Percentiles rank a stretch among this genome's conserved stretches.
Conservation (phyloP, 2,797 vertebrate species). For the Hyperoplus lanceolatus region DNA sequence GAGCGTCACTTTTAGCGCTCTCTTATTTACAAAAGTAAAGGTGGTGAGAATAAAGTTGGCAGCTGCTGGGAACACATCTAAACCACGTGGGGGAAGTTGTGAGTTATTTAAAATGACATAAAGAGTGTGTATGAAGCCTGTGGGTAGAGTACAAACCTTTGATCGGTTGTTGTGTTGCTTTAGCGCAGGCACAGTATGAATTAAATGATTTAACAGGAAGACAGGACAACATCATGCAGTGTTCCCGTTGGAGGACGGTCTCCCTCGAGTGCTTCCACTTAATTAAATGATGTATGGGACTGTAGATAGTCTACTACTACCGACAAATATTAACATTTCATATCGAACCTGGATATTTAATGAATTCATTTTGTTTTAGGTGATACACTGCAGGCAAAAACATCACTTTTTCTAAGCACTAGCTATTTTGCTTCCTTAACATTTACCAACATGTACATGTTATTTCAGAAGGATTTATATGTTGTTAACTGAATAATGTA, state of each 20-base stretch:
- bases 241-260: slow-evolving; percentile 28
- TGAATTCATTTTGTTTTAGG: not conserved
- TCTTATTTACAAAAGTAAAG: not conserved
- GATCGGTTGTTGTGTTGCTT: slow-evolving; percentile 1
- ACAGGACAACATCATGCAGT: slow-evolving; percentile 21
- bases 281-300: slow-evolving; percentile 59
- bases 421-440: too few relatives aligned
- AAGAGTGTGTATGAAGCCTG: not conserved
- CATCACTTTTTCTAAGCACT: too few relatives aligned
- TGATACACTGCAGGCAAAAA: too few relatives aligned
- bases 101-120: not conserved
- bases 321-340: slow-evolving; percentile 57
- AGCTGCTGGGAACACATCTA: not conserved
- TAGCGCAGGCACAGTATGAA: slow-evolving; percentile 6
- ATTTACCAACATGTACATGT: too few relatives aligned
- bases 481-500: too few relatives aligned
- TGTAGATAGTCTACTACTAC: slow-evolving; percentile 1
- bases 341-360: not conserved
- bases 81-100: slow-evolving; percentile 42
- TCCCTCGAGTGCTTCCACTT: slow-evolving; percentile 25
- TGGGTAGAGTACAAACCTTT: not conserved
- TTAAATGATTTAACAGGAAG: slow-evolving; percentile 48
- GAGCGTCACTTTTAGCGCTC: not conserved
- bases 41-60: slow-evolving; percentile 29
- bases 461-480: too few relatives aligned